Evolutionary conservation across 1,140 invertebrate species (phyloP).

Genomic region (Drosophila varians): DNA sequence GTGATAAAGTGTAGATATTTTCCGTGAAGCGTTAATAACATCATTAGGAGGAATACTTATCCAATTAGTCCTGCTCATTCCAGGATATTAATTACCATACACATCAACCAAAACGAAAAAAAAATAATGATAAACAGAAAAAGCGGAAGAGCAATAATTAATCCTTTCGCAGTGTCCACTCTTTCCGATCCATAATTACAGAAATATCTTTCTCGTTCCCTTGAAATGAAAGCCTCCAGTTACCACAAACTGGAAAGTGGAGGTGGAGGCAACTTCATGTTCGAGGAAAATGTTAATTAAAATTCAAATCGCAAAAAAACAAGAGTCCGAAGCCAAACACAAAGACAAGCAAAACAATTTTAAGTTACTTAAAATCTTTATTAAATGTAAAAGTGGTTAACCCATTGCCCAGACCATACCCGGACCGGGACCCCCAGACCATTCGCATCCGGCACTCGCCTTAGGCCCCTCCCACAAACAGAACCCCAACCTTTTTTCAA

Average conservation of each 20-base stretch:
- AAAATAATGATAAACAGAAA: constrained; percentile 12
- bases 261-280: constrained; percentile 32
- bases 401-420: constrained; percentile 47
- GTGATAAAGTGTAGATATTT: not conserved
- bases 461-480: not conserved
- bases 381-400: constrained; percentile 80
- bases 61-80: constrained; percentile 23
- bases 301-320: constrained; percentile 69
- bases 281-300: constrained; percentile 77
- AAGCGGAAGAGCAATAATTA: constrained; percentile 6
- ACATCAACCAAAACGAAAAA: constrained; percentile 3
- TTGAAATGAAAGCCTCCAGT: constrained; percentile 23
- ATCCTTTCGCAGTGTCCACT: constrained; percentile 25
- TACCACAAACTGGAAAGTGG: constrained; percentile 9
- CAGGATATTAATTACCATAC: constrained; percentile 26
- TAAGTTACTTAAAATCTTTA: constrained; percentile 81
- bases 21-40: not conserved
- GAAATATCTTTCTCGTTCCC: constrained; percentile 15
- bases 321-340: constrained; percentile 49
- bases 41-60: constrained; percentile 19
- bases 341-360: constrained; percentile 72
- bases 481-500: not conserved
- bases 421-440: not conserved
- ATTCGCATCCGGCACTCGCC: not conserved
- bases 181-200: constrained; percentile 36